These are phyloP conservation scores for Lissocephala sabroskyi DNA, from an alignment of 2,888 invertebrate species.

Conservation along the genomic window DNA sequence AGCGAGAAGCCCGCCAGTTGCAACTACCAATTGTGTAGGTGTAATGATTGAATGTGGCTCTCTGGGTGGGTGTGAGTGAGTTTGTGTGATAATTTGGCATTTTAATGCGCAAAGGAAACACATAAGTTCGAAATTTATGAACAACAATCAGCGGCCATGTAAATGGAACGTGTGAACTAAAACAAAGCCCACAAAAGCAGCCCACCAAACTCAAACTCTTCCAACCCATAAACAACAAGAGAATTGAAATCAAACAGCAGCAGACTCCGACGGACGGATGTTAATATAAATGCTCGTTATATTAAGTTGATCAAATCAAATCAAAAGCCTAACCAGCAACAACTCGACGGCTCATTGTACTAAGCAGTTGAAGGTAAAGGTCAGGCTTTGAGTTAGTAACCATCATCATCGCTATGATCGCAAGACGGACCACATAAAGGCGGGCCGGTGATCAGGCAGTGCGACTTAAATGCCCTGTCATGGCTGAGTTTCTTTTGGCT, in stretches of 20 bases:
- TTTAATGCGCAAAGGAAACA: conserved; percentile 50
- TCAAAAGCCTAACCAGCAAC: neutral
- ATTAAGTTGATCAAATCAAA: neutral
- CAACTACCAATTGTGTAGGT: conserved; percentile 41
- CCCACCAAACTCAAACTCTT: neutral
- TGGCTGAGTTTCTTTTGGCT: neutral
- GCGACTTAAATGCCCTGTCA: neutral
- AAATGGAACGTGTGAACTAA: conserved; percentile 58
- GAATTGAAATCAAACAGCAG: too few species aligned
- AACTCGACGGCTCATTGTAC: too few species aligned
- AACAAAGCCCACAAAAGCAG: neutral
- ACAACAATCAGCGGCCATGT: conserved; percentile 43
- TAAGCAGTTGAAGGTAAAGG: conserved; percentile 59
- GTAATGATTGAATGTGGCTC: conserved; percentile 52
- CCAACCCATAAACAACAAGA: neutral
- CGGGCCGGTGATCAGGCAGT: too few species aligned
- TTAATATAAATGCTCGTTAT: neutral
- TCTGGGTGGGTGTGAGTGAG: conserved; percentile 7
- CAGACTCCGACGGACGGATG: neutral
- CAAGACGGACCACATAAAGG: conserved; percentile 12
- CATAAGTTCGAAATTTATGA: conserved; percentile 14
- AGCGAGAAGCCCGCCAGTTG: conserved; percentile 14
- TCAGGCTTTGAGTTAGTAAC: conserved; percentile 18
- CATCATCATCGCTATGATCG: conserved; percentile 28
- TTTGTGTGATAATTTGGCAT: conserved; percentile 46